Evolutionary conservation across 2,888 invertebrate species (phyloP).

Genomic region (Macrostomum cliftonense): DNA sequence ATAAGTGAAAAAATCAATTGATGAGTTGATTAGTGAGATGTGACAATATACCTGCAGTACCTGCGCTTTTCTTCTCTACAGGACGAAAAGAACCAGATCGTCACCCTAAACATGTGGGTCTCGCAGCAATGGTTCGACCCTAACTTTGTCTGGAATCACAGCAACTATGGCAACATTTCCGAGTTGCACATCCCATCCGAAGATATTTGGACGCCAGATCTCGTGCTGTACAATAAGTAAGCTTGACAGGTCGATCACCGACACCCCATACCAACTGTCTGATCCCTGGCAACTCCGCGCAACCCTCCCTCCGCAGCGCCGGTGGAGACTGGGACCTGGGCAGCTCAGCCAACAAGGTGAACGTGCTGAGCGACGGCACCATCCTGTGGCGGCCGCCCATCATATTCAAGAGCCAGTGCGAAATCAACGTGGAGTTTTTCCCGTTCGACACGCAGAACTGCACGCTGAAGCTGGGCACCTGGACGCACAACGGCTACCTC

Average conservation of each 20-base stretch:
- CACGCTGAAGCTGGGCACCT: conserved; percentile 71
- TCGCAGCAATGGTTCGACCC: conserved; percentile 41
- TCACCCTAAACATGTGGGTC: conserved; percentile 94
- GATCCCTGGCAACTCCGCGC: too few species aligned
- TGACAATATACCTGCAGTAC: too few species aligned
- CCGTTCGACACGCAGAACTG: conserved; percentile 76
- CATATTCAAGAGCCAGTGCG: conserved; percentile 42
- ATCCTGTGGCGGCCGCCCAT: conserved; percentile 85
- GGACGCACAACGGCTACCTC: conserved; percentile 42
- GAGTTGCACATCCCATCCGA: conserved; percentile 10
- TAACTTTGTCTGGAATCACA: conserved; percentile 11
- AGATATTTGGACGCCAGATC: conserved; percentile 12
- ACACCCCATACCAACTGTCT: too few species aligned
- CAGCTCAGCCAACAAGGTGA: conserved; percentile 15
- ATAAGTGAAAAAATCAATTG: too few species aligned
- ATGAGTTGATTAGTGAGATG: too few species aligned
- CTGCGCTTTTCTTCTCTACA: too few species aligned
- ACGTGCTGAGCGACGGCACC: conserved; percentile 20
- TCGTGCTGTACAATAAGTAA: conserved; percentile 12
- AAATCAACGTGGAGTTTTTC: conserved; percentile 75
- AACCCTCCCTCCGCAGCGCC: conserved; percentile 2
- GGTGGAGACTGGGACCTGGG: conserved; percentile 13
- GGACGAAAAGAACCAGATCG: conserved; percentile 93
- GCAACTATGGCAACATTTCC: conserved; percentile 11
- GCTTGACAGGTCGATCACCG: too few species aligned